phyloP scores from a whole-genome alignment of 2,888 invertebrate genomes.

The Priocnemis perturbator region DNA sequence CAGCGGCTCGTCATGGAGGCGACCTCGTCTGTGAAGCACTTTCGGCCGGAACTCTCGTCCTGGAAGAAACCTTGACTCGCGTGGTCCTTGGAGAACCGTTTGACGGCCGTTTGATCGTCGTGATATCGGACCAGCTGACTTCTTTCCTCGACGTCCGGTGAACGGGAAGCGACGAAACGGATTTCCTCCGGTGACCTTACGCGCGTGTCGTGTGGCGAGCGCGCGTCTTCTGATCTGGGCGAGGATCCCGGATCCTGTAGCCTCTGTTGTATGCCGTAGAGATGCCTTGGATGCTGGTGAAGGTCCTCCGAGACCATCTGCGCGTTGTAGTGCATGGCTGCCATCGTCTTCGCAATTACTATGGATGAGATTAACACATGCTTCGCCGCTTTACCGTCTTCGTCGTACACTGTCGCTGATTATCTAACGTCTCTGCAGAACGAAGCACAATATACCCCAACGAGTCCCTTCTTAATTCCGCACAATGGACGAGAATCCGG shows the following conservation, averaged over 20 bases:
- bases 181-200: slow-evolving; percentile 41
- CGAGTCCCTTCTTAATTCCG: neutral
- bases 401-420: neutral
- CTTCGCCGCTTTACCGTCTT: neutral
- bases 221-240: slow-evolving; percentile 55
- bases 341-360: slow-evolving; percentile 39
- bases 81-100: slow-evolving; percentile 41
- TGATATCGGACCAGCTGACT: slow-evolving; percentile 46
- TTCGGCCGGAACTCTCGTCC: slow-evolving; percentile 36
- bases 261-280: slow-evolving; percentile 57
- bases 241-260: slow-evolving; percentile 57
- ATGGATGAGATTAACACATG: neutral
- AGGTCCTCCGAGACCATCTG: slow-evolving; percentile 64
- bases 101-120: slow-evolving; percentile 45
- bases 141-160: slow-evolving; percentile 47
- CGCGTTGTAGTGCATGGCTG: slow-evolving; percentile 70
- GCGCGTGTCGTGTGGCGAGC: slow-evolving; percentile 46
- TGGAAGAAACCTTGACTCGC: slow-evolving; percentile 31
- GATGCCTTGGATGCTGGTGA: slow-evolving; percentile 58
- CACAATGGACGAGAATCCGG: too few relatives aligned
- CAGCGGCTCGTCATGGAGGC: slow-evolving; percentile 42
- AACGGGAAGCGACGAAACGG: slow-evolving; percentile 43
- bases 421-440: slow-evolving; percentile 1
- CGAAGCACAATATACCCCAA: neutral
- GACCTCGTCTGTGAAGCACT: slow-evolving; percentile 48